Conservation (phyloP, 2,797 vertebrate species). For the Chaetophractus vellerosus region DNA sequence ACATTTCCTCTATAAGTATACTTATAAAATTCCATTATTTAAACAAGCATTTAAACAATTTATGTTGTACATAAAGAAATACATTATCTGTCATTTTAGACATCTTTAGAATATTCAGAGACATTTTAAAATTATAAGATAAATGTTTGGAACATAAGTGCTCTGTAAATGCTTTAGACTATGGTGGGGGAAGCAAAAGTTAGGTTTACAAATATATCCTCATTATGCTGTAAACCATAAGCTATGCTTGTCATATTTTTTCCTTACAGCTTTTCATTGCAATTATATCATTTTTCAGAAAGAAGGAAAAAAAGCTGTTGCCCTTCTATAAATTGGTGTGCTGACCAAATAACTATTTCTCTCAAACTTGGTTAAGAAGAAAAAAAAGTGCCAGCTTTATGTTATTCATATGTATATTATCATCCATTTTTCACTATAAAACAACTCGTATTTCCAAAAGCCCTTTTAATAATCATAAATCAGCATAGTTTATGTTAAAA, state of each 20-base stretch:
- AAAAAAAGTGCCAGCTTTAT: background rate
- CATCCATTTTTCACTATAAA: constrained; percentile 52
- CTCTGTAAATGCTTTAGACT: background rate
- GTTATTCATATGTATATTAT: constrained; percentile 5
- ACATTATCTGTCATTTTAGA: constrained; percentile 66
- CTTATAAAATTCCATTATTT: constrained; percentile 76
- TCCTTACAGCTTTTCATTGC: constrained; percentile 31
- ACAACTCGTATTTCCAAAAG: constrained; percentile 3
- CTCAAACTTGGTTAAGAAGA: background rate
- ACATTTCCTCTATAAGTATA: constrained; percentile 60
- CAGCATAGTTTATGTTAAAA: background rate
- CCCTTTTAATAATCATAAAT: constrained; percentile 30
- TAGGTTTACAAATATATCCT: background rate
- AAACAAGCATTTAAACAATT: constrained; percentile 74
- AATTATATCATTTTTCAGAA: constrained; percentile 46
- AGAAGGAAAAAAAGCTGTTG: background rate
- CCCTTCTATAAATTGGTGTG: background rate
- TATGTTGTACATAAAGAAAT: constrained; percentile 70
- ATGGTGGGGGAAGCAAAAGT: background rate
- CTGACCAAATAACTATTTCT: constrained; percentile 55
- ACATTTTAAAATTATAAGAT: constrained; percentile 70
- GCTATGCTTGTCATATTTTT: background rate
- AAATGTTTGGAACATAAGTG: constrained; percentile 5
- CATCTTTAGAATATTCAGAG: constrained; percentile 74
- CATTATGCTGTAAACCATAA: constrained; percentile 5